Base-by-base conservation (phyloP, 1,140 invertebrate genomes). In the Bombus sibiricus region DNA sequence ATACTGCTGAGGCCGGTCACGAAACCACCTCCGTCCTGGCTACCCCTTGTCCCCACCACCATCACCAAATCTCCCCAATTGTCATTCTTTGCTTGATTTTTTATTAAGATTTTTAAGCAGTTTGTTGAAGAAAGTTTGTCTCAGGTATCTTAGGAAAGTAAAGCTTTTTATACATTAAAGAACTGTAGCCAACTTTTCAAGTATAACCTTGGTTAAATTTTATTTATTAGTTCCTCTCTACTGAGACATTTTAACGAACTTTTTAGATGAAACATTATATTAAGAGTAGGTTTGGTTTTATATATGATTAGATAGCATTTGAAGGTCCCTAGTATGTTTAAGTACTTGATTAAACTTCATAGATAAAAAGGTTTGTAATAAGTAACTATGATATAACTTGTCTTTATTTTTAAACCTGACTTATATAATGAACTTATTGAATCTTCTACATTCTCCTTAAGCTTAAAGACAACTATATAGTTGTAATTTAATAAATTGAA, bases 1-100 rank as follows among this genome's bases (percentile, higher is more conserved):
- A 94, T 94, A 94, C 80, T 86, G 91, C 87, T 83, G 75, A 89
- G 86, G 89, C 91, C 85, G 91, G 93, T 94, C 93, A 94, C 93
- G 93, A 94, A 93, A 93, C 90, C 86, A 87, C 66, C 68, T 84
- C 53, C 13, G 53, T 68, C 25, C 22, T 71, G 62, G 66, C 34
- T 57, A 62, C 57, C 64, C 66, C 68, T 43, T 73, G 32, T n/a
- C 18, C 3, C 6, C 59, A 22, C 53, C 25, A 8, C 32, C 13
- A 10, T 72, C 34, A 8, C 53, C 82, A 10, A 84, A 84, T 84
- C 47, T 59, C n/a, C 1, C 2, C 15, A 59, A 34, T 53, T 41
- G 47, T 3, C 28, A 13, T 62, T 25, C 59, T 43, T 41, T 15
- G 32, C 13, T 22, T n/a, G 3, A 69, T 39, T 69, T 69, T 22